These are phyloP conservation scores for Cosmopolites sordidus DNA, from an alignment of 2,888 invertebrate species.

Conservation along the genomic window DNA sequence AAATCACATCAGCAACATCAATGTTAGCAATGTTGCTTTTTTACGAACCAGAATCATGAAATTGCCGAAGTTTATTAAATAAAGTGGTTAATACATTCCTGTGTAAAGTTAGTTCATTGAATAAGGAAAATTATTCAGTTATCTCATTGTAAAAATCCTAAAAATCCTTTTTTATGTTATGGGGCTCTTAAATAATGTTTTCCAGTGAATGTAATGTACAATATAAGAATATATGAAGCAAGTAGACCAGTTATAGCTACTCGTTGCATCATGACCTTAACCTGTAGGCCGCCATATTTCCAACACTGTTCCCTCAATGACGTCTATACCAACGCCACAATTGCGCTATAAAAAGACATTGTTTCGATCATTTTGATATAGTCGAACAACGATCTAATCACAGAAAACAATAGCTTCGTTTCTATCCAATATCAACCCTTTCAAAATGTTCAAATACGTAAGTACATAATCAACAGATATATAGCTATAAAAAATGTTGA, in stretches of 20 bases:
- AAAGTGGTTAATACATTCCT: too few species aligned
- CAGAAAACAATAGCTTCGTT: neutral
- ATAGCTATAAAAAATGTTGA: neutral
- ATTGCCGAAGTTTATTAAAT: too few species aligned
- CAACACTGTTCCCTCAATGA: conserved; percentile 12
- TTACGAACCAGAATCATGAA: too few species aligned
- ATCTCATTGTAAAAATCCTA: neutral
- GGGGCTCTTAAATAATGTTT: neutral
- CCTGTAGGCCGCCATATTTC: conserved; percentile 14
- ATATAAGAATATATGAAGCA: conserved; percentile 8
- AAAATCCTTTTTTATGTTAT: too few species aligned
- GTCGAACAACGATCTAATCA: neutral
- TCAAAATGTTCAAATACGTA: conserved; percentile 11
- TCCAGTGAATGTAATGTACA: neutral
- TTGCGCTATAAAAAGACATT: conserved; percentile 17
- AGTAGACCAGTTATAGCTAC: neutral
- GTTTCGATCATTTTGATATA: neutral
- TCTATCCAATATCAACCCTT: neutral
- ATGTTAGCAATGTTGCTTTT: too few species aligned
- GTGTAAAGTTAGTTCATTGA: too few species aligned
- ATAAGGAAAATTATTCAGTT: neutral
- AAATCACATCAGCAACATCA: too few species aligned
- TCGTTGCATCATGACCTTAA: conserved; percentile 23
- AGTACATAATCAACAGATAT: neutral
- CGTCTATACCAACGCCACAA: conserved; percentile 4